A percentile compares a stretch with the other conserved stretches of the same genome.
phyloP scores from a whole-genome alignment of 2,888 invertebrate species.

The Scaptomyza reducta region DNA sequence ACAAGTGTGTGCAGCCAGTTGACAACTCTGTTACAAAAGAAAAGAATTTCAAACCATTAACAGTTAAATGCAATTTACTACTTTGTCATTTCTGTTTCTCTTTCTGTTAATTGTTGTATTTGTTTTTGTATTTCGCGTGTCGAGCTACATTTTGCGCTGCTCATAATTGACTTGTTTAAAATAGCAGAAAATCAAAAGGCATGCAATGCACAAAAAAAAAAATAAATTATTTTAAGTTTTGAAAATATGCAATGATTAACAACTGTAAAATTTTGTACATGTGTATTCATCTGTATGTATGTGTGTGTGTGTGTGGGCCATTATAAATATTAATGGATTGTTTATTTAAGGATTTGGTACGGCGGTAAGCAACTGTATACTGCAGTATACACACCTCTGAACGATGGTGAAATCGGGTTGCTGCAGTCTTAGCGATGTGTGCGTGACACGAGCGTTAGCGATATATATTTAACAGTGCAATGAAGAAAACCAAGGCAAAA shows the following conservation, averaged over 20 bases:
- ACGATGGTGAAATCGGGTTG: slow-evolving; percentile 7
- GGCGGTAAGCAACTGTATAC: slow-evolving; percentile 4
- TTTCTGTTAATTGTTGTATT: slow-evolving; percentile 3
- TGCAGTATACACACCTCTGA: neutral
- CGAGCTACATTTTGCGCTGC: slow-evolving; percentile 55
- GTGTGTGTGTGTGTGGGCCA: slow-evolving; percentile 30
- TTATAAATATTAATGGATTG: slow-evolving; percentile 72
- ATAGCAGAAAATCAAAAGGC: slow-evolving; percentile 64
- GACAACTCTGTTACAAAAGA: slow-evolving; percentile 27
- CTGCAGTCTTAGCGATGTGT: slow-evolving; percentile 3
- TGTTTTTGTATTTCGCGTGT: slow-evolving; percentile 42
- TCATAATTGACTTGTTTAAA: slow-evolving; percentile 74
- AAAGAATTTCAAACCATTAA: slow-evolving; percentile 13
- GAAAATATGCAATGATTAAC: slow-evolving; percentile 56
- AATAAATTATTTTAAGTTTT: slow-evolving; percentile 15
- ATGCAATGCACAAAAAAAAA: slow-evolving; percentile 63
- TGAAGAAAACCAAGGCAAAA: neutral
- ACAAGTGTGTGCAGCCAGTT: slow-evolving; percentile 14
- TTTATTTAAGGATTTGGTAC: slow-evolving; percentile 63
- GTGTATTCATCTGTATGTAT: neutral
- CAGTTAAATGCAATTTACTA: slow-evolving; percentile 14
- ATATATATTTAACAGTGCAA: neutral
- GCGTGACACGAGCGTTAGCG: neutral
- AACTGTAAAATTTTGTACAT: slow-evolving; percentile 39
- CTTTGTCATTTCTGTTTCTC: slow-evolving; percentile 8